These are phyloP conservation scores for Drosophila aff. DNA, from an alignment of 1,140 invertebrate genomes.

Conservation along the genomic window DNA sequence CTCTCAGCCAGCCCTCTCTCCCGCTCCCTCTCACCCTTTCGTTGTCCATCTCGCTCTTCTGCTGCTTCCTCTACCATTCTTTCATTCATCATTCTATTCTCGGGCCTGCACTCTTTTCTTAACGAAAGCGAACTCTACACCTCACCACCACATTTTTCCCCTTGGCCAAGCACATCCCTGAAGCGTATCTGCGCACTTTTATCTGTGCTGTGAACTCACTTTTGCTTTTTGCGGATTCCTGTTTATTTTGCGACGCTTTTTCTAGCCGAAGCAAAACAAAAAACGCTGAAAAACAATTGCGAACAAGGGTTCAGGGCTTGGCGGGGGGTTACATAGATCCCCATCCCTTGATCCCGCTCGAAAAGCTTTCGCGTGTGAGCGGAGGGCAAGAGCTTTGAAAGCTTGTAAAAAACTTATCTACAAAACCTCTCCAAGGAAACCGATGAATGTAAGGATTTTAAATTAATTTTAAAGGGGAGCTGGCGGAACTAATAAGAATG, in stretches of 20 bases:
- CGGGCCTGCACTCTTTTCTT: constrained; percentile 19
- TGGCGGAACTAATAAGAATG: neutral
- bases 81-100: constrained; percentile 76
- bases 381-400: constrained; percentile 7
- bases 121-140: constrained; percentile 11
- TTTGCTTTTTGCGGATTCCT: constrained; percentile 64
- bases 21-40: constrained; percentile 10
- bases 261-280: constrained; percentile 47
- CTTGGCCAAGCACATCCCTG: constrained; percentile 13
- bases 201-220: constrained; percentile 50
- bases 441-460: constrained; percentile 6
- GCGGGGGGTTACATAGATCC: constrained; percentile 21
- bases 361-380: neutral
- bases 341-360: constrained; percentile 31
- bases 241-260: constrained; percentile 50
- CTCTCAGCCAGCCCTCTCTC: constrained; percentile 10
- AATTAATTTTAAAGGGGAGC: neutral
- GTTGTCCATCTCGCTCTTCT: constrained; percentile 17
- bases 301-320: constrained; percentile 10
- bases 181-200: constrained; percentile 47
- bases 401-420: neutral
- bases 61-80: constrained; percentile 48
- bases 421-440: constrained; percentile 3
- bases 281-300: constrained; percentile 16
- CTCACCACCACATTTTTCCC: neutral